Evolutionary conservation across 2,797 vertebrate species (phyloP).

Genomic region (Zenarchopterus dispar): DNA sequence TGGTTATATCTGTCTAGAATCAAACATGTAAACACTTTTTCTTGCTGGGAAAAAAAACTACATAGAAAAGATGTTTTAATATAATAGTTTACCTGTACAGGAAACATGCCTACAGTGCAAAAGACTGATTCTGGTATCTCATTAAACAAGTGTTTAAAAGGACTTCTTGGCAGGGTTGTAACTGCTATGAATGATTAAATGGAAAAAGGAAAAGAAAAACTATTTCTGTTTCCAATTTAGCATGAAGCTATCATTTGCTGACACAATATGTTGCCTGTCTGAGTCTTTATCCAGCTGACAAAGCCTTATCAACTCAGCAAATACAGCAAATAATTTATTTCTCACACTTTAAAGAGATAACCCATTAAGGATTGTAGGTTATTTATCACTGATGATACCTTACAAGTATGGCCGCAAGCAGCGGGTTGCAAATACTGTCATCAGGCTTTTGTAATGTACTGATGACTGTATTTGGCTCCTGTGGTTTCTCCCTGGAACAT

Average conservation of each 20-base stretch:
- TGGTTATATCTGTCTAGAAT: slow-evolving; percentile 51
- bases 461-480: slow-evolving; percentile 75
- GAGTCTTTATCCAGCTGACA: slow-evolving; percentile 22
- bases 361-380: neutral
- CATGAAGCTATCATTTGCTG: slow-evolving; percentile 23
- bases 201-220: neutral
- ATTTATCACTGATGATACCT: slow-evolving; percentile 56
- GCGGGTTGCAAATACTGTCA: slow-evolving; percentile 43
- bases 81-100: too few relatives aligned
- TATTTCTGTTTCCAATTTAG: slow-evolving; percentile 37
- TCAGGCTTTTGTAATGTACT: slow-evolving; percentile 64
- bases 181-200: neutral
- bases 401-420: slow-evolving; percentile 23
- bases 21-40: slow-evolving; percentile 48
- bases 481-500: slow-evolving; percentile 71
- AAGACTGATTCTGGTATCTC: slow-evolving; percentile 2
- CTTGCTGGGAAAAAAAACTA: neutral
- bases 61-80: neutral
- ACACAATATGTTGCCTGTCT: slow-evolving; percentile 17
- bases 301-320: slow-evolving; percentile 29
- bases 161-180: neutral
- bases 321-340: neutral
- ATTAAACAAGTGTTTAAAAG: slow-evolving; percentile 1
- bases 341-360: too few relatives aligned
- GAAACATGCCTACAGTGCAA: too few relatives aligned